Base-by-base conservation (phyloP, 1,140 invertebrate genomes). In the Arctopsyche grandis region DNA sequence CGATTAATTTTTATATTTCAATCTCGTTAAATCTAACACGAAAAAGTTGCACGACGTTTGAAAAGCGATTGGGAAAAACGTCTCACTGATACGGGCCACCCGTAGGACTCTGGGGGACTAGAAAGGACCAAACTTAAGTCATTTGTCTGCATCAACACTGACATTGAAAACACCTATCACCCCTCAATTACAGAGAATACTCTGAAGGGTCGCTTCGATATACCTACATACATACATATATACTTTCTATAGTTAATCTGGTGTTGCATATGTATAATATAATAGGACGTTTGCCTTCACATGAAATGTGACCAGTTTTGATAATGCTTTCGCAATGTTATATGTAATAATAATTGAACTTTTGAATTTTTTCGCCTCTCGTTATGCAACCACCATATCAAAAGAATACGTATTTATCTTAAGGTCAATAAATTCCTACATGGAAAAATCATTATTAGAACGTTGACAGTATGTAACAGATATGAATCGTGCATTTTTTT, bases 101-200 rank as follows among this genome's bases (percentile, higher is more conserved):
- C 3, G 71, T n/a, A n/a, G 69, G 16, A 21, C 48, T 74, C 44
- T 66, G 24, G 48, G 75, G 78, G 75, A 77, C 74, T 52, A n/a
- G 69, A 77, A 78, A 69, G 79, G 79, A 69, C 63, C 75, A 77
- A 80, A 78, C 76, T 78, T 78, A 69, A 78, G 79, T 75, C 79
- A 80, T 80, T 80, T 78, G 76, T 80, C 76, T 77, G 79, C 79
- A 78, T 80, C 79, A 80, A 69, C 69, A 38, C 71, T 80, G 79
- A 80, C 79, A 80, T 22, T 77, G 75, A 71, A 69, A 78, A 80
- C 75, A 77, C 79, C 79, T 78, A 77, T 78, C 79, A 75, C 71
- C 75, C 75, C 52, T 69, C 69, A 74, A 74, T 74, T 74, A 74
- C 56, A 74, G 71, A 48, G 52, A 74, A 56, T 56, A 46, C 44